phyloP scores from a whole-genome alignment of 2,797 vertebrate species.

The Sebastes minor region DNA sequence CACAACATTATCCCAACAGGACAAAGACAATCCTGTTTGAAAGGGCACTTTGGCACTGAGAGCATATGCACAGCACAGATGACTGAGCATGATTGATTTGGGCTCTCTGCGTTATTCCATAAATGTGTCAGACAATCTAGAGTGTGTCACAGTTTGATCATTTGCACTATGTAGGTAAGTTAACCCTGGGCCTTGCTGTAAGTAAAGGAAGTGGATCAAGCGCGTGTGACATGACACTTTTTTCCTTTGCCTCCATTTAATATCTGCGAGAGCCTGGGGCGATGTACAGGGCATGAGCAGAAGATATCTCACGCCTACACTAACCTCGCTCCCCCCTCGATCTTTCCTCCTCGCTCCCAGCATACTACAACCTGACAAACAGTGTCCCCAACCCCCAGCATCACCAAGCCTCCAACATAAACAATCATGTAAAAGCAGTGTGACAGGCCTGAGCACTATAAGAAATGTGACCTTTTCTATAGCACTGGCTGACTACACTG shows the following conservation, averaged over 20 bases:
- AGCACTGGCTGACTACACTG: constrained; percentile 12
- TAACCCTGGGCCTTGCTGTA: constrained; percentile 11
- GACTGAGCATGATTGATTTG: constrained; percentile 27
- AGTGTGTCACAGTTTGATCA: background rate
- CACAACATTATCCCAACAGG: background rate
- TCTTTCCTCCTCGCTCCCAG: constrained; percentile 30
- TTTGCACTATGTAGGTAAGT: background rate
- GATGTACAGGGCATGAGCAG: constrained; percentile 36
- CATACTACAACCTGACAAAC: constrained; percentile 60
- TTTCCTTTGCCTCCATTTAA: constrained; percentile 60
- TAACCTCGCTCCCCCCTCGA: constrained; percentile 31
- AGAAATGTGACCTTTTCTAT: constrained; percentile 60
- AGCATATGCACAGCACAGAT: constrained; percentile 16
- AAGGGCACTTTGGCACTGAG: constrained; percentile 6
- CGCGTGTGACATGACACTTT: constrained; percentile 54
- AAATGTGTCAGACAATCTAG: constrained; percentile 17
- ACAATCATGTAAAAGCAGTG: constrained; percentile 58
- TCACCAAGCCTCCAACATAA: constrained; percentile 44
- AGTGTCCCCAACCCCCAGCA: constrained; percentile 37
- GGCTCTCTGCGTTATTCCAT: background rate
- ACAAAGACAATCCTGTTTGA: constrained; percentile 8
- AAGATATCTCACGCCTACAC: constrained; percentile 52
- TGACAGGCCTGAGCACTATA: constrained; percentile 51
- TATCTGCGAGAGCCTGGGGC: constrained; percentile 58
- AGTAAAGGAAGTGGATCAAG: constrained; percentile 20